Percentiles rank a stretch among this genome's conserved stretches.
Evolutionary conservation across 2,888 invertebrate species (phyloP).

Genomic region (Eupithecia subumbrata): DNA sequence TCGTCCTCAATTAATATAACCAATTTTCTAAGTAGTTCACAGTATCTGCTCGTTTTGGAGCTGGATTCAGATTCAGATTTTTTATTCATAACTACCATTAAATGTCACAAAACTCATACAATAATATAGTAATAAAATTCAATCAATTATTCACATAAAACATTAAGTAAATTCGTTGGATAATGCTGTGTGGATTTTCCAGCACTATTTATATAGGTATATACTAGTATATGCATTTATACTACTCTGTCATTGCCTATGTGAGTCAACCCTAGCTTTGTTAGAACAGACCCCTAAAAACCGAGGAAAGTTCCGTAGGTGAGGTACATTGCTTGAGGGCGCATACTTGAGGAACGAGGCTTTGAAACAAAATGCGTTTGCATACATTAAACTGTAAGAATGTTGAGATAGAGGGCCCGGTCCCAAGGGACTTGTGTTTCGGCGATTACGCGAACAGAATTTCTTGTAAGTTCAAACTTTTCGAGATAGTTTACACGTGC

Average conservation of each 20-base stretch:
- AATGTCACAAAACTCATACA: too few species aligned
- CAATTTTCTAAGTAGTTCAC: neutral
- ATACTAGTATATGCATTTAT: too few species aligned
- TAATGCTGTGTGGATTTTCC: neutral
- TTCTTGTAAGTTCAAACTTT: constrained; percentile 72
- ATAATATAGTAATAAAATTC: too few species aligned
- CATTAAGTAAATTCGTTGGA: too few species aligned
- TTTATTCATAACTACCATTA: too few species aligned
- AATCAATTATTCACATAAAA: too few species aligned
- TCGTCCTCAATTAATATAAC: neutral
- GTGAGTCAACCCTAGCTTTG: constrained; percentile 5
- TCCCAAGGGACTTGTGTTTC: constrained; percentile 77
- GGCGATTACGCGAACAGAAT: constrained; percentile 83
- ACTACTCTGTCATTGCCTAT: neutral
- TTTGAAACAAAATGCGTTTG: constrained; percentile 85
- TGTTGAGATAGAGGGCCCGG: constrained; percentile 78
- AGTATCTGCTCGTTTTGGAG: neutral
- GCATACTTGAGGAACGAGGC: constrained; percentile 78
- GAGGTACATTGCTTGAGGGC: constrained; percentile 73
- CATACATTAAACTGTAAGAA: constrained; percentile 84
- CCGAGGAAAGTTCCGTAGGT: constrained; percentile 64
- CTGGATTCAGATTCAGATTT: too few species aligned
- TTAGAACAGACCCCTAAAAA: constrained; percentile 10
- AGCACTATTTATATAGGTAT: too few species aligned
- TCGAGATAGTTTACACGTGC: constrained; percentile 80